These are phyloP conservation scores for Megaustenia siamemsis DNA, from an alignment of 2,888 invertebrate species.

Conservation along the genomic window DNA sequence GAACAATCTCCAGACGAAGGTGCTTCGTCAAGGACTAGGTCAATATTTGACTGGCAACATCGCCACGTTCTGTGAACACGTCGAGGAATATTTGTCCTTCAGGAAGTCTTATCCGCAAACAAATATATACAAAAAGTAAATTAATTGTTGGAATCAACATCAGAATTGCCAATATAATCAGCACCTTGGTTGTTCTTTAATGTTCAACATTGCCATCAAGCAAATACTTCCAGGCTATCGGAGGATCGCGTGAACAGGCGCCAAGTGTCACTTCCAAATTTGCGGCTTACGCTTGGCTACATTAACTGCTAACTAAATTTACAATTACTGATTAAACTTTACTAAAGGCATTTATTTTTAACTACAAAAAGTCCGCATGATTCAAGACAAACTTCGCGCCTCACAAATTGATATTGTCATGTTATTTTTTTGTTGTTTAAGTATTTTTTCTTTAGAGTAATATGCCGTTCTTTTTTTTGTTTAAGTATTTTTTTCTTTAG, in stretches of 20 bases:
- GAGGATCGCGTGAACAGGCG: background rate
- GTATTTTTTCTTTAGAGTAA: no score
- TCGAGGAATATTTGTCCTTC: constrained; percentile 37
- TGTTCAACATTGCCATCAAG: background rate
- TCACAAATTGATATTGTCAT: no score
- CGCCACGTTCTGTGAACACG: background rate
- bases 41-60: constrained; percentile 36
- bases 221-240: constrained; percentile 28
- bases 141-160: constrained; percentile 47
- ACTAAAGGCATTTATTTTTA: background rate
- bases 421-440: no score
- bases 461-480: no score
- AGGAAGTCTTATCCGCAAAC: constrained; percentile 49
- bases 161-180: constrained; percentile 17
- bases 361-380: no score
- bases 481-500: background rate
- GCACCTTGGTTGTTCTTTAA: background rate
- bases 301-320: constrained; percentile 39
- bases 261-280: background rate
- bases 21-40: constrained; percentile 31
- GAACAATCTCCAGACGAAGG: background rate
- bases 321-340: constrained; percentile 40
- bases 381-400: no score
- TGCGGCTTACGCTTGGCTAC: background rate
- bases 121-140: constrained; percentile 43